Conservation (phyloP, 1,140 invertebrate species). For the Drosophila cardini region DNA sequence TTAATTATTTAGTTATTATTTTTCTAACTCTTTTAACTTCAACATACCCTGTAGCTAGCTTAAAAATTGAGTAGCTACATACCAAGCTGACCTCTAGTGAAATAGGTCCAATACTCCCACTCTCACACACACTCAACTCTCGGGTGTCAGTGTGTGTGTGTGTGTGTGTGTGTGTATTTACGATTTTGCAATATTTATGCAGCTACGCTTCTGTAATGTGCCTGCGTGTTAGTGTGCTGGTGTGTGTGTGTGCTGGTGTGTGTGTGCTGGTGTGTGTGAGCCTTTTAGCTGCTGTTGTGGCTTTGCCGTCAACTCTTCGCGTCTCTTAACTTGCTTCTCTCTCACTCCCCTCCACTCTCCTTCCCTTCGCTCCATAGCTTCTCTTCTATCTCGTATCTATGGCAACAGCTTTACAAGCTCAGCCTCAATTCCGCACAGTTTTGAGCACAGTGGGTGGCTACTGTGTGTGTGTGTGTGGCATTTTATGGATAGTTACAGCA, state of each 20-base stretch:
- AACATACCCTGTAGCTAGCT: background rate
- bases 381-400: constrained; percentile 51
- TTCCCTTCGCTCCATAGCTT: background rate
- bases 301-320: constrained; percentile 41
- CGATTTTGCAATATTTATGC: constrained; percentile 76
- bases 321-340: background rate
- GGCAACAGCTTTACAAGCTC: constrained; percentile 68
- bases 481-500: constrained; percentile 79
- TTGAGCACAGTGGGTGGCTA: constrained; percentile 48
- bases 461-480: constrained; percentile 31
- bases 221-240: constrained; percentile 4
- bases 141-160: constrained; percentile 15
- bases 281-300: constrained; percentile 37
- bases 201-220: constrained; percentile 43
- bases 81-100: constrained; percentile 2
- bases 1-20: background rate
- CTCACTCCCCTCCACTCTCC: background rate
- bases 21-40: too few species aligned
- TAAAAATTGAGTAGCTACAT: background rate
- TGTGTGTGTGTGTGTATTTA: constrained; percentile 57
- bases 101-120: background rate
- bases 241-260: constrained; percentile 10
- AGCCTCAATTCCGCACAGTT: constrained; percentile 42
- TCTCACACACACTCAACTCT: constrained; percentile 10
- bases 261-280: constrained; percentile 25